These are phyloP conservation scores for Plectropomus leopardus DNA, from an alignment of 2,113 vertebrate species.

Conservation along the genomic window DNA sequence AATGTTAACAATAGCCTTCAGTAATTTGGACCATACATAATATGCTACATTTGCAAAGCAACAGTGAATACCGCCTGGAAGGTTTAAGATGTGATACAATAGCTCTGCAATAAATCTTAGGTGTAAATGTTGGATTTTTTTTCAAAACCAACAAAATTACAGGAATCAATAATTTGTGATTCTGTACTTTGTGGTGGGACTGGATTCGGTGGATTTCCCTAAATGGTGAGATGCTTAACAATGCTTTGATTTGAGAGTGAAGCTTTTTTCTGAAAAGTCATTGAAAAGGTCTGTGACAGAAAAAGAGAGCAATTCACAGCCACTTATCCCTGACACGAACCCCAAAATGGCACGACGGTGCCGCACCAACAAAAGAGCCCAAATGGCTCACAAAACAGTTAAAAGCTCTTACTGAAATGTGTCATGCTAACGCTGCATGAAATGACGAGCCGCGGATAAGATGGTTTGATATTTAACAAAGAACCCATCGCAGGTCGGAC, in stretches of 20 bases:
- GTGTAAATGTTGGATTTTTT: not conserved
- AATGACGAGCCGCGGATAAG: slow-evolving; percentile 2
- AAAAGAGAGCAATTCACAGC: not conserved
- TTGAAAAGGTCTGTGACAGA: not conserved
- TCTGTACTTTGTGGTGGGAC: not conserved
- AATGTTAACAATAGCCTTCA: slow-evolving; percentile 5
- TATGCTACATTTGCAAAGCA: not conserved
- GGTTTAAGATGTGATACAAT: not conserved
- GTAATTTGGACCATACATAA: not conserved
- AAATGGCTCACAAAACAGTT: slow-evolving; percentile 15
- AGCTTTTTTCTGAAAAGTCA: not conserved
- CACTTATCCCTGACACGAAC: not conserved
- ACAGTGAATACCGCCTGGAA: not conserved
- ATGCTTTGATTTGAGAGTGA: not conserved
- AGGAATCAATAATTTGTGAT: not conserved
- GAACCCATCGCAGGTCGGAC: slow-evolving; percentile 2
- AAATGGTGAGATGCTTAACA: not conserved
- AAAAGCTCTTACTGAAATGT: slow-evolving; percentile 12
- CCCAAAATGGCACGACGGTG: not conserved
- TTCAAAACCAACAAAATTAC: not conserved
- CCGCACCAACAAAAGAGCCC: slow-evolving; percentile 11
- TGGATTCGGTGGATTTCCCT: not conserved
- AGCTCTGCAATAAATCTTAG: slow-evolving; percentile 6
- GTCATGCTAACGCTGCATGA: not conserved
- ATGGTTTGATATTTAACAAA: slow-evolving; percentile 31